phyloP scores from a whole-genome alignment of 2,888 invertebrate genomes.

The Scelioninae gen. 1 region DNA sequence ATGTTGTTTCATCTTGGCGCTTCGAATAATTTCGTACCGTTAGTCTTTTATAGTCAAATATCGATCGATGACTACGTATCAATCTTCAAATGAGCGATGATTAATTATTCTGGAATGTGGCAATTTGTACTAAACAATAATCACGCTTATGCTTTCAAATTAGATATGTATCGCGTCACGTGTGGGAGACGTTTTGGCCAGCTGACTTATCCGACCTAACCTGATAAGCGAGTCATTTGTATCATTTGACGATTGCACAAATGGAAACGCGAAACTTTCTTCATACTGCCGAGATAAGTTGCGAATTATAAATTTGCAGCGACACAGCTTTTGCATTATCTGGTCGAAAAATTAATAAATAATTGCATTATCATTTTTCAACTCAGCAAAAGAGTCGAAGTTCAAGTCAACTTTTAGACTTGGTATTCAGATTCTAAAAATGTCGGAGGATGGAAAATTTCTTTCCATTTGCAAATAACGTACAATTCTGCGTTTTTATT shows the following conservation, averaged over 20 bases:
- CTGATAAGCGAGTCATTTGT: conserved; percentile 25
- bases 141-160: conserved; percentile 1
- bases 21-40: conserved; percentile 38
- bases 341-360: neutral
- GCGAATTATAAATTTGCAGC: conserved; percentile 14
- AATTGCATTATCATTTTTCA: neutral
- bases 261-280: conserved; percentile 37
- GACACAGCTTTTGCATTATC: conserved; percentile 27
- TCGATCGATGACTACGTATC: conserved; percentile 46
- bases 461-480: no score
- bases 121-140: conserved; percentile 45
- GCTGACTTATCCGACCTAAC: conserved; percentile 11
- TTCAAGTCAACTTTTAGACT: neutral
- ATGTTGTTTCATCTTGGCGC: conserved; percentile 51
- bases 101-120: conserved; percentile 37
- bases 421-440: no score
- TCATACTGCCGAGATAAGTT: conserved; percentile 26
- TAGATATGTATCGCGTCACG: conserved; percentile 38
- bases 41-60: conserved; percentile 40
- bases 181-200: conserved; percentile 41
- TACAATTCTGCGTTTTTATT: no score
- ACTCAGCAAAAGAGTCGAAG: neutral
- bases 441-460: no score
- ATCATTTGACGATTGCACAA: conserved; percentile 34
- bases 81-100: conserved; percentile 52